A percentile compares a stretch with the other conserved stretches of the same genome.
Evolutionary conservation across 2,888 invertebrate genomes (phyloP).

Genomic region (Drosophila demipolita): DNA sequence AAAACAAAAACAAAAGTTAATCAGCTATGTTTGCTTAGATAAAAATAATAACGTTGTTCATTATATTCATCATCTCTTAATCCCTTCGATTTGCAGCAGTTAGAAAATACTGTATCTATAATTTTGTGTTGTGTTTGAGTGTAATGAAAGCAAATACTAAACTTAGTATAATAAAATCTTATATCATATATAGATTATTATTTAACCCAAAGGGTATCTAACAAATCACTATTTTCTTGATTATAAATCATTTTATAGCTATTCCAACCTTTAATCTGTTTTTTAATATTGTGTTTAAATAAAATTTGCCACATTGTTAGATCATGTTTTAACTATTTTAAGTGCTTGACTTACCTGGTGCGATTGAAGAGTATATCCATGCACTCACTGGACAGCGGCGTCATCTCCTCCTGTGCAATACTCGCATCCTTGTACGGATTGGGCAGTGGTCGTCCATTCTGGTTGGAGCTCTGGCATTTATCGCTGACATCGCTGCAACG

Average conservation of each 20-base stretch:
- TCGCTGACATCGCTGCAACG: slow-evolving; percentile 95
- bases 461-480: slow-evolving; percentile 87
- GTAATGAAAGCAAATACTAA: no score
- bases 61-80: not conserved
- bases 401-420: slow-evolving; percentile 86
- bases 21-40: not conserved
- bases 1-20: not conserved
- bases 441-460: slow-evolving; percentile 87
- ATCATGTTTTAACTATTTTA: not conserved
- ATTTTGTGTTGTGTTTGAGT: no score
- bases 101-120: no score
- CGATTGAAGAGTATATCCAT: slow-evolving; percentile 93
- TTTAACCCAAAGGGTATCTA: no score
- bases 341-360: slow-evolving; percentile 87
- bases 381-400: slow-evolving; percentile 90
- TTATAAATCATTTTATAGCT: not conserved
- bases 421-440: slow-evolving; percentile 91
- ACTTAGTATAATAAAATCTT: no score
- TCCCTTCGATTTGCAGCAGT: not conserved
- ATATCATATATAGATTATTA: no score
- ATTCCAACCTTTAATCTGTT: not conserved
- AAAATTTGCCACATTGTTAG: not conserved
- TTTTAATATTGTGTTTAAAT: not conserved
- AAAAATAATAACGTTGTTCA: not conserved
- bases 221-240: no score